Evolutionary conservation across 1,140 invertebrate species (phyloP).

Genomic region (Acromyrmex heyeri): DNA sequence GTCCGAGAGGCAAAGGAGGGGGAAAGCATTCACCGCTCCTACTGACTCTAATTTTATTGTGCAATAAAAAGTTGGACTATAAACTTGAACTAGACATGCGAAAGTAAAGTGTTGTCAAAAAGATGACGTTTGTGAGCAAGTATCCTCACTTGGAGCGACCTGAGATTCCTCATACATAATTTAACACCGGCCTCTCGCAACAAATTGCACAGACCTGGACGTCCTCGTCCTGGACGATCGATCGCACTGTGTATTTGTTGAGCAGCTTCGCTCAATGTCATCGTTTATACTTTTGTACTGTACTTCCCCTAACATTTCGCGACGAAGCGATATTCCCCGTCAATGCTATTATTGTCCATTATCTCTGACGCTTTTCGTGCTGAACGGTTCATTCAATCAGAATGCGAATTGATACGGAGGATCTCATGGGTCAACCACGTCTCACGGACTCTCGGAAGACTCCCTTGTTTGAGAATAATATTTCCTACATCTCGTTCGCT

Average conservation of each 20-base stretch:
- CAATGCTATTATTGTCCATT: conserved; percentile 62
- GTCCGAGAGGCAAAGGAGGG: background rate
- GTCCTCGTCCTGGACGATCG: background rate
- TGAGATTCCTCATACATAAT: conserved; percentile 17
- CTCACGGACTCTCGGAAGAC: conserved; percentile 31
- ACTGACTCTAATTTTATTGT: conserved; percentile 24
- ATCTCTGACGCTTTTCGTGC: conserved; percentile 54
- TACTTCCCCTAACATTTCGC: conserved; percentile 37
- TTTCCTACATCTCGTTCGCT: conserved; percentile 9
- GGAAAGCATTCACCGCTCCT: background rate
- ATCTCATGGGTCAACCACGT: conserved; percentile 53
- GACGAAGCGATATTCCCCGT: conserved; percentile 24
- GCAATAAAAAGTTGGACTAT: conserved; percentile 22
- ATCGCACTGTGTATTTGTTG: conserved; percentile 23
- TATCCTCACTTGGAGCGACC: conserved; percentile 12
- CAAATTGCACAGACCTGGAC: conserved; percentile 39
- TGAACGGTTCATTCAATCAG: conserved; percentile 37
- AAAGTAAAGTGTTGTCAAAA: conserved; percentile 32
- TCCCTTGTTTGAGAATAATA: conserved; percentile 8
- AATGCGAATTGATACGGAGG: conserved; percentile 59
- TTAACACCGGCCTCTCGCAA: background rate
- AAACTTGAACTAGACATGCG: background rate
- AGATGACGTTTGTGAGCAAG: conserved; percentile 13
- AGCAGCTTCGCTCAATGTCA: conserved; percentile 25
- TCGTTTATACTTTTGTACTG: conserved; percentile 55